These are phyloP conservation scores for Mola mola DNA, from an alignment of 2,113 vertebrate genomes.

Conservation along the genomic window DNA sequence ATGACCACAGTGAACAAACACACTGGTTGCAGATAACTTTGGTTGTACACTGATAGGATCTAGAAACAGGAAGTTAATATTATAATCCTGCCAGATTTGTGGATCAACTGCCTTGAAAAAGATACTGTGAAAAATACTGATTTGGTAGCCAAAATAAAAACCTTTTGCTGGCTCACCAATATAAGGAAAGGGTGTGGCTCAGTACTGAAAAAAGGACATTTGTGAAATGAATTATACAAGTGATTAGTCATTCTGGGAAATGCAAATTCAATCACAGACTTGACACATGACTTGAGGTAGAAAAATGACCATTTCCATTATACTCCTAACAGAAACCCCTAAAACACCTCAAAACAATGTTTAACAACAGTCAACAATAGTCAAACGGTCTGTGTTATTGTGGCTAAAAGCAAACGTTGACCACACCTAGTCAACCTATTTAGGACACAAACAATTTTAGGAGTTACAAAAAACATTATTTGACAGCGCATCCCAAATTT, in stretches of 20 bases:
- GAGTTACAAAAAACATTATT: too few species aligned
- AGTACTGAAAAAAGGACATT: slow-evolving; percentile 44
- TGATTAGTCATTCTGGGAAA: slow-evolving; percentile 55
- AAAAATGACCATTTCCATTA: slow-evolving; percentile 42
- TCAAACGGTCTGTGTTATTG: too few species aligned
- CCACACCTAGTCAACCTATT: slow-evolving; percentile 28
- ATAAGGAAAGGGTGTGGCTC: slow-evolving; percentile 59
- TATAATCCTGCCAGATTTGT: slow-evolving; percentile 7
- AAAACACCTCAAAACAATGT: slow-evolving; percentile 17
- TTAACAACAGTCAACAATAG: too few species aligned
- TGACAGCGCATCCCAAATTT: too few species aligned
- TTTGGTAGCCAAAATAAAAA: slow-evolving; percentile 53
- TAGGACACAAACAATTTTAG: too few species aligned
- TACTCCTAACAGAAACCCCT: slow-evolving; percentile 16
- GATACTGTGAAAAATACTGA: slow-evolving; percentile 42
- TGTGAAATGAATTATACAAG: slow-evolving; percentile 55
- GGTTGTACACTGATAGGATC: slow-evolving; percentile 2
- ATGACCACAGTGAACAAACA: slow-evolving; percentile 40
- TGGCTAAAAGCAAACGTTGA: too few species aligned
- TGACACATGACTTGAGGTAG: slow-evolving; percentile 29
- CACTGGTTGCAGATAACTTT: slow-evolving; percentile 12
- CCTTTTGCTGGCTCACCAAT: slow-evolving; percentile 57
- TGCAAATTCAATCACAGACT: slow-evolving; percentile 36
- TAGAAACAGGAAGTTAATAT: slow-evolving; percentile 5
- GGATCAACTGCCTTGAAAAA: slow-evolving; percentile 23